Percentiles rank a stretch among this genome's conserved stretches.
Conservation (phyloP, 2,888 invertebrate species). For the Scaptomyza polygonia region DNA sequence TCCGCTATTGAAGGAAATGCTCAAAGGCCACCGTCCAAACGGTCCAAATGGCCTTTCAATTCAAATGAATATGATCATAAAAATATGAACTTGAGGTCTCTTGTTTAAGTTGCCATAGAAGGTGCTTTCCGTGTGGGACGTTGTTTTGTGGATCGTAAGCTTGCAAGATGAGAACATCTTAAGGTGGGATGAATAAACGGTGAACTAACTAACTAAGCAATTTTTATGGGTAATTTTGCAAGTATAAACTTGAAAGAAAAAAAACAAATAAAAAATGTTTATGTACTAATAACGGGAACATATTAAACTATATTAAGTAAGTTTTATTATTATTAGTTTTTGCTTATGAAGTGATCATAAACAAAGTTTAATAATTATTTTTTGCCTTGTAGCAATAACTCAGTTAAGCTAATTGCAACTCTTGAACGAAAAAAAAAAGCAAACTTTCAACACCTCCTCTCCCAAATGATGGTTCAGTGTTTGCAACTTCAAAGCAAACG, state of each 20-base stretch:
- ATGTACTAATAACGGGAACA: too few relatives aligned
- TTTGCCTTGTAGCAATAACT: slow-evolving; percentile 20
- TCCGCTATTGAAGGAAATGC: slow-evolving; percentile 59
- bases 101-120: slow-evolving; percentile 25
- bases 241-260: too few relatives aligned
- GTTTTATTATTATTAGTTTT: too few relatives aligned
- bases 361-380: background rate
- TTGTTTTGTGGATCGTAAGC: background rate
- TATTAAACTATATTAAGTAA: too few relatives aligned
- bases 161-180: slow-evolving; percentile 18
- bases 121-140: slow-evolving; percentile 31
- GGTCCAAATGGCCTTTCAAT: slow-evolving; percentile 58
- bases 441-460: slow-evolving; percentile 42
- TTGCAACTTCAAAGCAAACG: slow-evolving; percentile 67
- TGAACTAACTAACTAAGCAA: too few relatives aligned
- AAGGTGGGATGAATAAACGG: background rate
- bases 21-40: slow-evolving; percentile 72
- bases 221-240: too few relatives aligned
- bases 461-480: slow-evolving; percentile 6
- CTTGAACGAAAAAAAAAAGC: slow-evolving; percentile 14
- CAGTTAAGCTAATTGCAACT: slow-evolving; percentile 20
- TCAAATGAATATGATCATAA: slow-evolving; percentile 27
- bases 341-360: too few relatives aligned
- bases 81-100: slow-evolving; percentile 28
- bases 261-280: too few relatives aligned